A percentile compares a stretch with the other conserved stretches of the same genome.
Conservation (phyloP, 2,888 invertebrate species). For the Monopis laevigella region DNA sequence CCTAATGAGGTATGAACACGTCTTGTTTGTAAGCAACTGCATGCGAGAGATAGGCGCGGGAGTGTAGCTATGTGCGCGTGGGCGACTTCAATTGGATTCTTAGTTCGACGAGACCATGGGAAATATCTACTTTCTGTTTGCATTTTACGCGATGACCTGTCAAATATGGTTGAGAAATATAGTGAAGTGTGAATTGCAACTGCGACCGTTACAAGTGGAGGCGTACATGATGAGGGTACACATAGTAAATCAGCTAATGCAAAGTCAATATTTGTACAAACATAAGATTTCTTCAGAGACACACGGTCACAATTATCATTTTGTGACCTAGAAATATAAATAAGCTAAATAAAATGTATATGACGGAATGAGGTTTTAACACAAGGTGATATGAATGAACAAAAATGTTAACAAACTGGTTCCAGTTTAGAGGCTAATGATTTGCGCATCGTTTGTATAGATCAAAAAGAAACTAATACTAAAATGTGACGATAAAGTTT, state of each 20-base stretch:
- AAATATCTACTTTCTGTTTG: slow-evolving; percentile 18
- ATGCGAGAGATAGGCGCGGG: neutral
- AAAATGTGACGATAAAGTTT: too few relatives aligned
- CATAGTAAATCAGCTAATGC: neutral
- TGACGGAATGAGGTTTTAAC: too few relatives aligned
- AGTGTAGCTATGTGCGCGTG: slow-evolving; percentile 14
- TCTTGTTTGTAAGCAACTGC: slow-evolving; percentile 10
- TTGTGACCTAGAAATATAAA: too few relatives aligned
- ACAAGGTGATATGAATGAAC: neutral
- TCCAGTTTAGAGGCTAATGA: slow-evolving; percentile 36
- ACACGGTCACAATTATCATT: too few relatives aligned
- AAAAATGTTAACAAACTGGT: slow-evolving; percentile 18
- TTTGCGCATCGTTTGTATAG: too few relatives aligned
- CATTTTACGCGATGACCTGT: slow-evolving; percentile 30
- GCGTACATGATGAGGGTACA: slow-evolving; percentile 3
- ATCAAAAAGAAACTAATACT: too few relatives aligned
- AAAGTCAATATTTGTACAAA: slow-evolving; percentile 5
- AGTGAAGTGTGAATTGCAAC: slow-evolving; percentile 30
- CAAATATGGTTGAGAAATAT: slow-evolving; percentile 33
- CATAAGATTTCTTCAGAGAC: neutral
- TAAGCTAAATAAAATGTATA: too few relatives aligned
- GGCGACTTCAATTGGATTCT: slow-evolving; percentile 21
- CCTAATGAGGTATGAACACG: slow-evolving; percentile 30
- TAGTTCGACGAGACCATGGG: slow-evolving; percentile 11
- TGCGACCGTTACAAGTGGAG: slow-evolving; percentile 13